Evolutionary conservation across 2,797 vertebrate genomes (phyloP).

Genomic region (Molossus molossus): DNA sequence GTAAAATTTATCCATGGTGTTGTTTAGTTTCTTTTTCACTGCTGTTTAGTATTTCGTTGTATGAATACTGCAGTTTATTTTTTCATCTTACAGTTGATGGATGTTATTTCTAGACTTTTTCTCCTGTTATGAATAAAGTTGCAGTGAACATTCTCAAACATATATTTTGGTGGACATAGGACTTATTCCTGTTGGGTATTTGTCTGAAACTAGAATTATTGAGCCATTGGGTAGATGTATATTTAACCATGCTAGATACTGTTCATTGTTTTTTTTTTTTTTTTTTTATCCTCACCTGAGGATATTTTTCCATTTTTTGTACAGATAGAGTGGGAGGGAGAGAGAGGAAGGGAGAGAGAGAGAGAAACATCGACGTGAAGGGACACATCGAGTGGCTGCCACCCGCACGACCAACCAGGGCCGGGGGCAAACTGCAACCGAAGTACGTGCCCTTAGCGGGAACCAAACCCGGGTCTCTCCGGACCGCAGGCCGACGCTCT

Average conservation of each 20-base stretch:
- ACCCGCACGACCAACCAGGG: no score
- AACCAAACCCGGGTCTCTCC: no score
- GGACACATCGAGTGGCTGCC: no score
- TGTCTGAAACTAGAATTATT: not conserved
- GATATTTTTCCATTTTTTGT: no score
- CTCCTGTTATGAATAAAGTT: conserved; percentile 25
- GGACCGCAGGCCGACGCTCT: no score
- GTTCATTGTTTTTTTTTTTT: no score
- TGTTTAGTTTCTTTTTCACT: conserved; percentile 52
- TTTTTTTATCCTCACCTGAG: no score
- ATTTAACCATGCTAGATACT: not conserved
- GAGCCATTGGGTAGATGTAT: not conserved
- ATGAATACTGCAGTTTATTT: conserved; percentile 9
- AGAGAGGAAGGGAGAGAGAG: no score
- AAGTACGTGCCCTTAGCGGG: no score
- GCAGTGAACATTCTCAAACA: conserved; percentile 29
- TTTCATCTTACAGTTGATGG: conserved; percentile 23
- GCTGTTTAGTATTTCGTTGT: conserved; percentile 15
- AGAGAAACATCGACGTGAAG: no score
- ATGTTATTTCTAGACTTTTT: conserved; percentile 50
- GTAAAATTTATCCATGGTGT: conserved; percentile 20
- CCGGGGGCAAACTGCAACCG: no score
- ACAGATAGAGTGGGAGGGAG: no score
- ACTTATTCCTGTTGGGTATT: conserved; percentile 7
- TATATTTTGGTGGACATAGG: not conserved